Conservation (phyloP, 2,113 vertebrate species). For the Tyrannus savana region DNA sequence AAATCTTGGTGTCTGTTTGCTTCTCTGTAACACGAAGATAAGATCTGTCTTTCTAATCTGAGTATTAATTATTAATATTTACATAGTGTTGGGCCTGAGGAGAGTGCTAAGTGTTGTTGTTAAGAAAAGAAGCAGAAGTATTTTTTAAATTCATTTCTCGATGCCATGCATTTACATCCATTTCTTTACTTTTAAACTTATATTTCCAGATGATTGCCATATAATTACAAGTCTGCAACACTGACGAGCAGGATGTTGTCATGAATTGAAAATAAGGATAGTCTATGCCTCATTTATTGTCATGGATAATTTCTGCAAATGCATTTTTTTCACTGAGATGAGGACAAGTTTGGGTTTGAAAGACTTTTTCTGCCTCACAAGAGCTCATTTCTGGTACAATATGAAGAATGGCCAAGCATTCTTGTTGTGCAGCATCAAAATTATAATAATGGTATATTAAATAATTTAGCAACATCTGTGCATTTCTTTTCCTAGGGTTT, state of each 20-base stretch:
- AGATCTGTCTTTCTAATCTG: neutral
- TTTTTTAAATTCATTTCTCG: neutral
- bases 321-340: neutral
- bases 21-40: neutral
- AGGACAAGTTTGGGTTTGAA: slow-evolving; percentile 10
- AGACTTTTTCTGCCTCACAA: neutral
- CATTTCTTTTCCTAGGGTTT: neutral
- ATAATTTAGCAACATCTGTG: slow-evolving; percentile 55
- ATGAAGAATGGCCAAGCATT: neutral
- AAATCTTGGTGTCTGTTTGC: neutral
- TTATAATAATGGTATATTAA: slow-evolving; percentile 42
- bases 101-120: neutral
- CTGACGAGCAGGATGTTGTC: neutral
- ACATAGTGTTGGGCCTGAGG: neutral
- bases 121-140: neutral
- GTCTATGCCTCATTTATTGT: neutral
- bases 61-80: slow-evolving; percentile 55
- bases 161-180: neutral
- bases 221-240: neutral
- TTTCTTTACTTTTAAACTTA: slow-evolving; percentile 36
- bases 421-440: slow-evolving; percentile 34
- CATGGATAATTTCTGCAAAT: slow-evolving; percentile 1
- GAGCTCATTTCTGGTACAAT: neutral
- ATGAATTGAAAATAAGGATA: slow-evolving; percentile 13
- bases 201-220: neutral